phyloP scores from a whole-genome alignment of 2,888 invertebrate species.

The Dione vanillae region DNA sequence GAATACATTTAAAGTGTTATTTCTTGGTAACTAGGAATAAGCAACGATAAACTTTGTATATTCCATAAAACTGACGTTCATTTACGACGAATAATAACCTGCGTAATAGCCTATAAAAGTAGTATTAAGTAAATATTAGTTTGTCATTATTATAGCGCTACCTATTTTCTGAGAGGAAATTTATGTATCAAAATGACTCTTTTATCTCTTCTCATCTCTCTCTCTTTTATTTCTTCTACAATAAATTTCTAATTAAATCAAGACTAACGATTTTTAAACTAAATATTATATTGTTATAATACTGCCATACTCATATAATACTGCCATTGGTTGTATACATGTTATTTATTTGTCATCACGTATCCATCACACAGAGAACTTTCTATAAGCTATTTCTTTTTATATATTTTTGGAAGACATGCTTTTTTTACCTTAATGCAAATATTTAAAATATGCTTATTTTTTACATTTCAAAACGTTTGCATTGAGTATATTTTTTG shows the following conservation, averaged over 20 bases:
- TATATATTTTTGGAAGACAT: too few relatives aligned
- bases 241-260: too few relatives aligned
- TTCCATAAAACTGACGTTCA: conserved; percentile 50
- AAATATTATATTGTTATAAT: too few relatives aligned
- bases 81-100: conserved; percentile 49
- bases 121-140: conserved; percentile 48
- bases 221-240: too few relatives aligned
- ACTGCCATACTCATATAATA: too few relatives aligned
- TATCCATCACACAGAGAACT: too few relatives aligned
- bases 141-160: conserved; percentile 38
- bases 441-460: background rate
- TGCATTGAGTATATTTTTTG: conserved; percentile 2
- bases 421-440: too few relatives aligned
- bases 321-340: too few relatives aligned
- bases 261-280: too few relatives aligned
- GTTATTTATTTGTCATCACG: too few relatives aligned
- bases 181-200: conserved; percentile 29
- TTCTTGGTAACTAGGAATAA: conserved; percentile 32
- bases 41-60: conserved; percentile 35
- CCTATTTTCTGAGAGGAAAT: conserved; percentile 38
- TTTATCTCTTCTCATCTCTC: too few relatives aligned
- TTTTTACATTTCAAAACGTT: background rate
- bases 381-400: too few relatives aligned
- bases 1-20: conserved; percentile 19
- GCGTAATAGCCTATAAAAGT: conserved; percentile 50